Conservation (phyloP, 2,113 vertebrate species). For the Suricata suricatta region DNA sequence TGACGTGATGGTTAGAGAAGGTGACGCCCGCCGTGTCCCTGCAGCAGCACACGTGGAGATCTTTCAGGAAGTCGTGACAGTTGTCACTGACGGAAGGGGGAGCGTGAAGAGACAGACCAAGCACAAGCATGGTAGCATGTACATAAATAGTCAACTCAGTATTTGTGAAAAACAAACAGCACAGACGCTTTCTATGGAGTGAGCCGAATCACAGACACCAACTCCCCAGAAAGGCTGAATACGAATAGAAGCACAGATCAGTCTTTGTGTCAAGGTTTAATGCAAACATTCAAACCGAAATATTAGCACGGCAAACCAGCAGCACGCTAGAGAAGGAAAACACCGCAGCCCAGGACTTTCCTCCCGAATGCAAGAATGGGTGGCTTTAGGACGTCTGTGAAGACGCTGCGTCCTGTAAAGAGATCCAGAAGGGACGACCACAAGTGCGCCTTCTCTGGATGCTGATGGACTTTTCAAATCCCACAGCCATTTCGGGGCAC, state of each 20-base stretch:
- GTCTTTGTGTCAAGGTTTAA: too few species aligned
- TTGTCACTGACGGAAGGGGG: rapidly evolving
- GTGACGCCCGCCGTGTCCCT: rapidly evolving
- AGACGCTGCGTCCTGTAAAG: rapidly evolving
- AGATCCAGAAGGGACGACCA: background rate
- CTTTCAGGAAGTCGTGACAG: background rate
- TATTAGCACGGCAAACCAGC: background rate
- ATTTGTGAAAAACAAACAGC: background rate
- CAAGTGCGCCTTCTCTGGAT: background rate
- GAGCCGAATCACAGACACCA: background rate
- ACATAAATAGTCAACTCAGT: rapidly evolving
- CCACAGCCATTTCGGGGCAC: background rate
- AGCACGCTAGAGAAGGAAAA: background rate
- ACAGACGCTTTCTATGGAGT: background rate
- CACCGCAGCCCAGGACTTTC: rapidly evolving
- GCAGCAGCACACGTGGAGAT: too few species aligned
- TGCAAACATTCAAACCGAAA: background rate
- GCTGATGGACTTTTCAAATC: background rate
- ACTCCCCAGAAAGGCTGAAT: background rate
- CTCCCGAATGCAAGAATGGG: background rate
- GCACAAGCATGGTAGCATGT: rapidly evolving
- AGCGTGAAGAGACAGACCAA: background rate
- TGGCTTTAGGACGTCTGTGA: background rate
- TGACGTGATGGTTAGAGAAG: background rate
- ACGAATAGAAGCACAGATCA: background rate